Conservation (phyloP, 2,888 invertebrate genomes). For the Busseola fusca region DNA sequence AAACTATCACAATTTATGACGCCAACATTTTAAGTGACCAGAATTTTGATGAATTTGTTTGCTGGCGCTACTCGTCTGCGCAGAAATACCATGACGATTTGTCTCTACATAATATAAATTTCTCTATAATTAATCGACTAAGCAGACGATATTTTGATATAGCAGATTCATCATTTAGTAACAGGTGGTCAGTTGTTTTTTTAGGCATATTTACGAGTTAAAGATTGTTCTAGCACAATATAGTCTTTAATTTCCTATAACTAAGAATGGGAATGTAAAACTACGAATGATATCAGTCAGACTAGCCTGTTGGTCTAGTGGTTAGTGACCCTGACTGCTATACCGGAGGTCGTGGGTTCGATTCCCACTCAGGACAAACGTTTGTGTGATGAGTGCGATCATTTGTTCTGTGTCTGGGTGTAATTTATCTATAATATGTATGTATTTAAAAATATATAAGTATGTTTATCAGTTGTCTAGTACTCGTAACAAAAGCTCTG, state of each 20-base stretch:
- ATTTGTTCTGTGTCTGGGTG: too few species aligned
- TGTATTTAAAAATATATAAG: too few species aligned
- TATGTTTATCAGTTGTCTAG: too few species aligned
- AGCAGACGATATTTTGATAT: constrained; percentile 82
- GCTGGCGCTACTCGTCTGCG: constrained; percentile 69
- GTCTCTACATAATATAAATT: constrained; percentile 83
- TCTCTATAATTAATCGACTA: constrained; percentile 83
- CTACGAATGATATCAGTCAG: too few species aligned
- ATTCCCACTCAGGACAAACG: too few species aligned
- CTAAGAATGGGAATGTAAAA: background rate
- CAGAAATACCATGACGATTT: constrained; percentile 76
- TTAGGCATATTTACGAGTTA: constrained; percentile 27
- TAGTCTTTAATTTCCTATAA: background rate
- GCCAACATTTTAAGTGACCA: background rate
- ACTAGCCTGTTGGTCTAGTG: too few species aligned
- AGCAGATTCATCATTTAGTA: constrained; percentile 77
- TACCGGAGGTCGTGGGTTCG: too few species aligned
- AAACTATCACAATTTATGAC: constrained; percentile 1
- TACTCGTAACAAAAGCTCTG: too few species aligned
- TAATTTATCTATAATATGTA: too few species aligned
- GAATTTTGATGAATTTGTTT: constrained; percentile 50
- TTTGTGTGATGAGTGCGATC: too few species aligned
- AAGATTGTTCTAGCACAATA: background rate
- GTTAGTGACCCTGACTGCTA: too few species aligned
- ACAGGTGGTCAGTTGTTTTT: constrained; percentile 83